Evolutionary conservation across 1,140 invertebrate genomes (phyloP).

Genomic region (Anagrus nilaparvatae): DNA sequence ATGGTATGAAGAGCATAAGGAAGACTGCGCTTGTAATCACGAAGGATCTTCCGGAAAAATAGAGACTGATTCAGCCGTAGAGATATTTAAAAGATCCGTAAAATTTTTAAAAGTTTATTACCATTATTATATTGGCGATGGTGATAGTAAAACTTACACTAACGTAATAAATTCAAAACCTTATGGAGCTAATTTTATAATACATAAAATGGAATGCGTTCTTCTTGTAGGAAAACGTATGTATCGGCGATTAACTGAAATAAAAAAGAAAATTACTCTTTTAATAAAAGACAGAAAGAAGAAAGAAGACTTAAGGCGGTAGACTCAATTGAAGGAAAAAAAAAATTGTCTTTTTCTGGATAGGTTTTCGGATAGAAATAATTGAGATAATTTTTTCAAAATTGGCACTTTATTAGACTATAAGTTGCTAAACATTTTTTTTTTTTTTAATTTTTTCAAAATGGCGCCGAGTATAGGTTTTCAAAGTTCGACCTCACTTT

Average conservation of each 20-base stretch:
- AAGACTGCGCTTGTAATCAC: background rate
- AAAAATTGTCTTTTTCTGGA: too few relatives aligned
- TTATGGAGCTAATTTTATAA: background rate
- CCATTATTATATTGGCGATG: slow-evolving; percentile 8
- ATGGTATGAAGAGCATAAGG: slow-evolving; percentile 3
- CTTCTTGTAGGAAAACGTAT: slow-evolving; percentile 4
- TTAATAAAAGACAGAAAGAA: slow-evolving; percentile 2
- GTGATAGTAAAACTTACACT: slow-evolving; percentile 2
- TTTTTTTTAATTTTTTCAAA: too few relatives aligned
- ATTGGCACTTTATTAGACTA: too few relatives aligned
- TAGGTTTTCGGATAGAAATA: too few relatives aligned
- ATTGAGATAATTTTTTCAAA: too few relatives aligned
- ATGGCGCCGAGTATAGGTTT: too few relatives aligned
- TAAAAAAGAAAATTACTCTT: slow-evolving; percentile 4
- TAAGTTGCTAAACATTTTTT: too few relatives aligned
- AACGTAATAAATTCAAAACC: background rate
- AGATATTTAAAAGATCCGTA: background rate
- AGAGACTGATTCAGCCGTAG: background rate
- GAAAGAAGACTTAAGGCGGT: background rate
- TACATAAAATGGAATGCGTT: slow-evolving; percentile 5
- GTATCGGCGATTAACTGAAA: slow-evolving; percentile 1
- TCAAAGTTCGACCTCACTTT: too few relatives aligned
- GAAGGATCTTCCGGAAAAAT: background rate
- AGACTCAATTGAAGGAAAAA: too few relatives aligned
- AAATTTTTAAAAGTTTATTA: background rate